Evolutionary conservation across 2,113 vertebrate species (phyloP).

Genomic region (Collichthys lucidus): DNA sequence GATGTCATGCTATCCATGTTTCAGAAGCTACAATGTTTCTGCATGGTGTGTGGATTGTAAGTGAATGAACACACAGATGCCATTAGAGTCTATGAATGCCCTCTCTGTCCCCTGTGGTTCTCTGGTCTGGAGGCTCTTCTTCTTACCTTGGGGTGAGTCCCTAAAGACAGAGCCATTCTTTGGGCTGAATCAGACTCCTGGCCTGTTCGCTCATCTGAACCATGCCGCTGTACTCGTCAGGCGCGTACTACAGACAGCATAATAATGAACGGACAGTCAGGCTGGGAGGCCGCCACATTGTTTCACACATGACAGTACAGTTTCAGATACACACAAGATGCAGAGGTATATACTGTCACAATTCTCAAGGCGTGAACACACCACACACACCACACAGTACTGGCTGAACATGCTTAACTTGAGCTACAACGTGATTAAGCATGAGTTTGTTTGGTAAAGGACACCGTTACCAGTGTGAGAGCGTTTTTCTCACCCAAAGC

Average conservation of each 20-base stretch:
- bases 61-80: background rate
- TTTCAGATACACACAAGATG: constrained; percentile 22
- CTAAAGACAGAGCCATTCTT: constrained; percentile 99
- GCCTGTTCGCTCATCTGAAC: constrained; percentile 94
- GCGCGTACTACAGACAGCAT: constrained; percentile 92
- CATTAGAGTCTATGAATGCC: constrained; percentile 31
- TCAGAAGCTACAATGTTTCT: background rate
- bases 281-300: constrained; percentile 3
- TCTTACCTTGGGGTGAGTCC: constrained; percentile 85
- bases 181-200: constrained; percentile 96
- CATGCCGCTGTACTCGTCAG: constrained; percentile 95
- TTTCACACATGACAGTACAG: constrained; percentile 43
- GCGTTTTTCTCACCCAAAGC: constrained; percentile 50
- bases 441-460: background rate
- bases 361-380: background rate
- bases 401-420: background rate
- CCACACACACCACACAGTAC: background rate
- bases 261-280: constrained; percentile 80
- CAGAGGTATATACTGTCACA: background rate
- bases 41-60: background rate
- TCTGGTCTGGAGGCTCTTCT: constrained; percentile 72
- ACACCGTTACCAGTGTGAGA: constrained; percentile 39
- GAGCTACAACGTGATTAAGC: constrained; percentile 10
- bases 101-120: constrained; percentile 42
- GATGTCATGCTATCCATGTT: background rate